These are phyloP conservation scores for Camelus dromedarius DNA, from an alignment of 2,113 vertebrate species.

Conservation along the genomic window DNA sequence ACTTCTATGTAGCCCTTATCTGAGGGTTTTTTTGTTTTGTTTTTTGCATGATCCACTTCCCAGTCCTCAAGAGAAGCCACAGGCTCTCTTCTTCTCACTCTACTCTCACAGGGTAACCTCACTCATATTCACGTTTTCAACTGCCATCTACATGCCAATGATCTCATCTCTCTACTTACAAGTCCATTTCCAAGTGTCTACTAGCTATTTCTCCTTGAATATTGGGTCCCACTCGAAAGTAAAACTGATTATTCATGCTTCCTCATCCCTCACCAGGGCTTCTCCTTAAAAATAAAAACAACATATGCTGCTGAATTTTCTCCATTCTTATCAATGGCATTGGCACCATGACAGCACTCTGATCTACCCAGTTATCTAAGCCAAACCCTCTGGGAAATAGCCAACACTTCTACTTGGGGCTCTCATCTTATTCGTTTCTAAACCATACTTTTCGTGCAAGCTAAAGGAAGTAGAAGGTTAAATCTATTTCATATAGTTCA, in stretches of 20 bases:
- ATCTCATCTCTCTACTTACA: conserved; percentile 8
- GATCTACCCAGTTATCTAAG: neutral
- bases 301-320: neutral
- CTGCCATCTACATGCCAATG: neutral
- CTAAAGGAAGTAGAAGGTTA: neutral
- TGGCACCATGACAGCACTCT: neutral
- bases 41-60: neutral
- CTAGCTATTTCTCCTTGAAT: conserved; percentile 1
- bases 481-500: conserved; percentile 24
- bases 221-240: neutral
- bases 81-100: neutral
- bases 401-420: neutral
- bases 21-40: neutral
- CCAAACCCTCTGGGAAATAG: neutral
- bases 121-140: neutral
- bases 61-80: neutral
- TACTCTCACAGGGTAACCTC: neutral
- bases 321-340: neutral
- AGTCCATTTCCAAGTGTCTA: neutral
- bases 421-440: conserved; percentile 20
- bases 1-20: neutral
- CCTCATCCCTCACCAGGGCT: neutral
- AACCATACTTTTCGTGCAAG: neutral
- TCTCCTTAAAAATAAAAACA: neutral
- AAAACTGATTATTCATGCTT: conserved; percentile 2